Evolutionary conservation across 1,140 invertebrate genomes (phyloP), one percentile per base, ranked within the genome.

Genomic region (Drosophila dunni): DNA sequence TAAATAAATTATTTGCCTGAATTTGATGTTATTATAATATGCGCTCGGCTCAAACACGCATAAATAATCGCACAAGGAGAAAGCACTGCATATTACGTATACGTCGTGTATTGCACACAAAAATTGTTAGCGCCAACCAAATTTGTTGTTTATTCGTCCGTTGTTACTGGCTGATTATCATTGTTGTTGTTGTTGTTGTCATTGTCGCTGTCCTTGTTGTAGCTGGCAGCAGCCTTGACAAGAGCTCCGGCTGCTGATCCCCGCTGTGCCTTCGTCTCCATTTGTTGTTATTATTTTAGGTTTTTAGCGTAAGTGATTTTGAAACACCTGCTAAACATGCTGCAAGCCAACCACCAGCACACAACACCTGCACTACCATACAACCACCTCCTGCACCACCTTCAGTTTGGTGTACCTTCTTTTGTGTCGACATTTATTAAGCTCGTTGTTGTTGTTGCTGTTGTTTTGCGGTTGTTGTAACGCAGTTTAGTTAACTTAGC

Each of bases 341-440:
- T 85, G 79, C 82, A 78, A 76, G 79, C 71, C 73, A 79, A 71
- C 64, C 70, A 68, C 40, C 56, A 54, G 24, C 67, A 69, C 46
- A 61, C 44, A 20, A 48, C 51, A 24, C 40, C 58, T 48, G 10
- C 45, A 7, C 17, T 61, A 15, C 42, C 13, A 17, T 51, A 48
- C 46, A 5, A 42, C 36, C 13, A 17, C 24, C 36, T 54, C 24
- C 36, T 54, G n/a, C 44, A 17, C 34, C 10, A 8, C 40, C 50
- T 46, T 24, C 17, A 15, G 20, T 6, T 4, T 29, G 24, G 33
- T 9, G 38, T n/a, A 20, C 50, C 61, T 57, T 20, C 54, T 68
- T 88, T 83, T 83, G 83, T 81, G 84, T 80, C 84, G 74, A 88
- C 84, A 88, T 89, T 88, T 88, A 88, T 89, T 89, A 88, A 83